Conservation (phyloP, 2,888 invertebrate genomes). For the Myopa testacea region DNA sequence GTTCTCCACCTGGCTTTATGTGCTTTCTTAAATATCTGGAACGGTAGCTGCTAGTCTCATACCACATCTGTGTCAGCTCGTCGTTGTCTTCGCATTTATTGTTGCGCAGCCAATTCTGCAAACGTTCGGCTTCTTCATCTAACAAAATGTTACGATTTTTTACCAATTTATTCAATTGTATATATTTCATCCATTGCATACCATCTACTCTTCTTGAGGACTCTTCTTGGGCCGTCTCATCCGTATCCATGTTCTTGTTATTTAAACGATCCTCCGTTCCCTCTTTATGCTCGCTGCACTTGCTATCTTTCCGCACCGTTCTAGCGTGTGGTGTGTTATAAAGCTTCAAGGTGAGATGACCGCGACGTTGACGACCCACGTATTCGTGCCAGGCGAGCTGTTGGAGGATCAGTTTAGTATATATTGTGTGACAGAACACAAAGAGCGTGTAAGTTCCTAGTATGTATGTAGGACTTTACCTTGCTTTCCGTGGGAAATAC, state of each 20-base stretch:
- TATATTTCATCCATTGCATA: not conserved
- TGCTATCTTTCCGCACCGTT: not conserved
- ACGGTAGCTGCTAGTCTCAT: slow-evolving; percentile 26
- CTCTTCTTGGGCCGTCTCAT: slow-evolving; percentile 20
- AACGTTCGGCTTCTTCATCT: slow-evolving; percentile 33
- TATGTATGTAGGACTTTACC: not conserved
- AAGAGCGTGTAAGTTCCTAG: too few species aligned
- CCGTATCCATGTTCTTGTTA: slow-evolving; percentile 9
- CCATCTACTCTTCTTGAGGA: slow-evolving; percentile 5
- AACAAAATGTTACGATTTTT: not conserved
- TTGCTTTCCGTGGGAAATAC: slow-evolving; percentile 38
- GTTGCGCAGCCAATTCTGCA: slow-evolving; percentile 26
- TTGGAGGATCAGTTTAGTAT: not conserved
- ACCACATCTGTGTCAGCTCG: slow-evolving; percentile 35
- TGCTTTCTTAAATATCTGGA: slow-evolving; percentile 25
- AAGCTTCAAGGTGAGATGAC: slow-evolving; percentile 24
- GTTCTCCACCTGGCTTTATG: slow-evolving; percentile 6
- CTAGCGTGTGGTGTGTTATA: slow-evolving; percentile 28
- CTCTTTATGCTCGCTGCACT: not conserved
- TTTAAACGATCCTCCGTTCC: not conserved
- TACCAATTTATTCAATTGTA: too few species aligned
- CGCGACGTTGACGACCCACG: slow-evolving; percentile 24
- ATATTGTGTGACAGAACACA: too few species aligned
- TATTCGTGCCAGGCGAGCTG: slow-evolving; percentile 34
- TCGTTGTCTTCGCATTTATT: slow-evolving; percentile 32